Conservation (phyloP, 2,888 invertebrate genomes). For the Lochmaea capreae region DNA sequence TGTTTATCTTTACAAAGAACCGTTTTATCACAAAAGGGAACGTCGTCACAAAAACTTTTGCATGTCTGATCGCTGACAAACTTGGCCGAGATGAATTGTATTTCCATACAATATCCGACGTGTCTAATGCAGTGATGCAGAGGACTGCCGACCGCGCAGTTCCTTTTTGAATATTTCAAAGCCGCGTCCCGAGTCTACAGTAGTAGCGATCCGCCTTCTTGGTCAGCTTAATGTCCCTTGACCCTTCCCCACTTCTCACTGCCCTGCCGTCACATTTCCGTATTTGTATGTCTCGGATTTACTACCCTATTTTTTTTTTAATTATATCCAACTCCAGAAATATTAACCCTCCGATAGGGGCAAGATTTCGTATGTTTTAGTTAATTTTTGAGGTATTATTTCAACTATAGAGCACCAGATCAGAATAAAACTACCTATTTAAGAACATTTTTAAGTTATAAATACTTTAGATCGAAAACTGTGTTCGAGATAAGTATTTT, state of each 20-base stretch:
- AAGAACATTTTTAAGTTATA: no score
- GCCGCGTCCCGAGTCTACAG: background rate
- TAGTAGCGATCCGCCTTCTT: slow-evolving; percentile 9
- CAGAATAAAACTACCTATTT: no score
- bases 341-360: no score
- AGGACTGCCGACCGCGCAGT: slow-evolving; percentile 9
- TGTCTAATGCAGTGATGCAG: slow-evolving; percentile 18
- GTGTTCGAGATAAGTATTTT: no score
- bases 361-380: background rate
- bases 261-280: background rate
- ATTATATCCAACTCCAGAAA: background rate
- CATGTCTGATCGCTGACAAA: slow-evolving; percentile 15
- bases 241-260: background rate
- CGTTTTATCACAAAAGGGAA: background rate
- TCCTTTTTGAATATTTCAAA: slow-evolving; percentile 24
- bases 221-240: slow-evolving; percentile 12
- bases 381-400: no score
- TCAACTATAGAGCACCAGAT: no score
- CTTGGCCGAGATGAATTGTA: background rate
- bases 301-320: background rate
- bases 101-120: slow-evolving; percentile 26
- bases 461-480: no score
- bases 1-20: background rate
- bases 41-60: slow-evolving; percentile 6
- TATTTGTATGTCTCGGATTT: background rate